Evolutionary conservation across 1,140 invertebrate species (phyloP).

Genomic region (Formica exsecta): DNA sequence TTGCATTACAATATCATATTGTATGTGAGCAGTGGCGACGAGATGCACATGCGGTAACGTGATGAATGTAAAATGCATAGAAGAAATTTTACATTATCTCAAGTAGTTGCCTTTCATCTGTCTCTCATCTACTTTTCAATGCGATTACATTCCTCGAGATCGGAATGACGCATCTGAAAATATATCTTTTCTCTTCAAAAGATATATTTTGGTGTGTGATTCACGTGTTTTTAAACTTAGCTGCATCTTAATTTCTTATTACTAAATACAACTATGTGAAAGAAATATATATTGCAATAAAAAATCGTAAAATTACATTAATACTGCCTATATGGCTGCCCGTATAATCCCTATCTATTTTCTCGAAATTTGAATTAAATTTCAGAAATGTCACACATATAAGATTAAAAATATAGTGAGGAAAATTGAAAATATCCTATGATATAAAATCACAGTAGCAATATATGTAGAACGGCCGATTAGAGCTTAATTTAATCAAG

Average conservation of each 20-base stretch:
- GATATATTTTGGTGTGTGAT: not conserved
- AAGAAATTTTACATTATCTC: not conserved
- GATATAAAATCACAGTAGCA: conserved; percentile 8
- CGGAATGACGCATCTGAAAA: conserved; percentile 7
- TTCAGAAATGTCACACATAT: conserved; percentile 10
- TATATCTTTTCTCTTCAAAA: not conserved
- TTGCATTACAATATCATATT: conserved; percentile 8
- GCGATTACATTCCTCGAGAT: not conserved
- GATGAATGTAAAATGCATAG: conserved; percentile 28
- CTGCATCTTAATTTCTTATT: not conserved
- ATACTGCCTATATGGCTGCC: not conserved
- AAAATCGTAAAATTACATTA: not conserved
- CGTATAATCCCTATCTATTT: conserved; percentile 15
- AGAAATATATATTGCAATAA: conserved; percentile 18
- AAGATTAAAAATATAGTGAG: not conserved
- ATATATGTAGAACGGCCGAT: conserved; percentile 3
- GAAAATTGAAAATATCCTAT: conserved; percentile 16
- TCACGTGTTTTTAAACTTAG: not conserved
- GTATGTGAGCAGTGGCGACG: conserved; percentile 12
- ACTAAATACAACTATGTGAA: conserved; percentile 2
- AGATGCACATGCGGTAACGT: not conserved
- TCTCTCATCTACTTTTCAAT: not conserved
- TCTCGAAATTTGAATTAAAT: conserved; percentile 22
- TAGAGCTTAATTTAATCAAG: not conserved
- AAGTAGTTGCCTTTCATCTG: conserved; percentile 11